Conservation (phyloP, 2,888 invertebrate species). For the Danaus chrysippus region DNA sequence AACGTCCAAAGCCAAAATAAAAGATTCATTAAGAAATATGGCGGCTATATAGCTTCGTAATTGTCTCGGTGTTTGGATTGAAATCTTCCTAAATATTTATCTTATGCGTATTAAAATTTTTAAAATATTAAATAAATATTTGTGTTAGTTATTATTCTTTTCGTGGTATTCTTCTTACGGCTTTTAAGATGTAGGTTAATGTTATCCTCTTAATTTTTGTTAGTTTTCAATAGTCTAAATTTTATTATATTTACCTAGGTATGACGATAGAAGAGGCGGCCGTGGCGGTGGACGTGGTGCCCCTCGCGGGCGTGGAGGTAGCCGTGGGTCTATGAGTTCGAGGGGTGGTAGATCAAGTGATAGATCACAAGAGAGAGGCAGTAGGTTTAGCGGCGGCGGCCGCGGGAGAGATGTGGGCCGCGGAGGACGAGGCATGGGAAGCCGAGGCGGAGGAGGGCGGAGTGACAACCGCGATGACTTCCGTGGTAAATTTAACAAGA, state of each 20-base stretch:
- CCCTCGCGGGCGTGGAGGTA: conserved; percentile 47
- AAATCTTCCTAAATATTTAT: not conserved
- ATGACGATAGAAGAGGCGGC: conserved; percentile 75
- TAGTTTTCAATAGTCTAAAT: conserved; percentile 21
- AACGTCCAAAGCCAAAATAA: not conserved
- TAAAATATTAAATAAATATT: not conserved
- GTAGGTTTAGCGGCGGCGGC: conserved; percentile 52
- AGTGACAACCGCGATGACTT: conserved; percentile 64
- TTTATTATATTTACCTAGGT: conserved; percentile 50
- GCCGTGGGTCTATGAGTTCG: conserved; percentile 27
- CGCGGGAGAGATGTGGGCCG: conserved; percentile 49
- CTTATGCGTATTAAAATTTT: not conserved
- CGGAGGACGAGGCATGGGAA: conserved; percentile 53
- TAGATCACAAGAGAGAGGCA: conserved; percentile 67
- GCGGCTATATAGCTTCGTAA: conserved; percentile 4
- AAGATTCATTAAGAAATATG: not conserved
- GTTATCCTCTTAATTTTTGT: conserved; percentile 15
- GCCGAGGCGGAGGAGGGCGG: conserved; percentile 55
- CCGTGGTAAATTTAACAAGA: conserved; percentile 71
- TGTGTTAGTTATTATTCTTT: not conserved
- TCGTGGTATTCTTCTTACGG: not conserved
- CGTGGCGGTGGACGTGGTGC: conserved; percentile 57
- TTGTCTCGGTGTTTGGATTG: not conserved
- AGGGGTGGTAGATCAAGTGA: conserved; percentile 62
- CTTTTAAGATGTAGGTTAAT: conserved; percentile 50